Conservation (phyloP, 2,888 invertebrate genomes). For the Netelia virgata region DNA sequence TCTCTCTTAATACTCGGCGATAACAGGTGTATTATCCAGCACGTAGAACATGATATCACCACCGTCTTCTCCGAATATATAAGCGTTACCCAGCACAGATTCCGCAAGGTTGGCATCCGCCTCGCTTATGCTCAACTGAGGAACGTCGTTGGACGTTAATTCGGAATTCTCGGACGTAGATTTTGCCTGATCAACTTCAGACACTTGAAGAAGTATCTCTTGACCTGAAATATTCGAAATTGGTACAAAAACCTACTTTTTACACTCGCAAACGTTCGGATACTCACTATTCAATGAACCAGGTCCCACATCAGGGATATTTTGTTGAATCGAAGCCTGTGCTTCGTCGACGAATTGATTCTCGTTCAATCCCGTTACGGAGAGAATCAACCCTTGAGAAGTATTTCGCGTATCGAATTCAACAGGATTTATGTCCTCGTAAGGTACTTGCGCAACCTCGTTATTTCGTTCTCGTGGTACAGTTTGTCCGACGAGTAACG, state of each 20-base stretch:
- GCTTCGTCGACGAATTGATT: slow-evolving; percentile 44
- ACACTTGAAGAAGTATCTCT: slow-evolving; percentile 63
- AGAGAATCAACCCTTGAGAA: slow-evolving; percentile 37
- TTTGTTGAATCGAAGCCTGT: slow-evolving; percentile 16
- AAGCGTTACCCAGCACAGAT: slow-evolving; percentile 71
- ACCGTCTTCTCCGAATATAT: slow-evolving; percentile 72
- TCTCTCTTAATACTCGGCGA: slow-evolving; percentile 60
- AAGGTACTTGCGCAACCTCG: slow-evolving; percentile 27
- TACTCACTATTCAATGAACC: slow-evolving; percentile 59
- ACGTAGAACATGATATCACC: slow-evolving; percentile 74
- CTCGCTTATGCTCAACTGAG: slow-evolving; percentile 73
- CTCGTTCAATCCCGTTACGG: slow-evolving; percentile 18
- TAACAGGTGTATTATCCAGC: slow-evolving; percentile 68
- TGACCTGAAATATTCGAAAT: slow-evolving; percentile 32
- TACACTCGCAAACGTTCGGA: background rate
- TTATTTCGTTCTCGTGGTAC: slow-evolving; percentile 8
- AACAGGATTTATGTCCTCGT: slow-evolving; percentile 28
- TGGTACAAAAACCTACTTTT: background rate
- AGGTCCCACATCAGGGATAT: slow-evolving; percentile 23
- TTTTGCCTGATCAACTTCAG: slow-evolving; percentile 58
- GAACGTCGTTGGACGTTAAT: slow-evolving; percentile 66
- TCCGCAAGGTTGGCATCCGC: slow-evolving; percentile 69
- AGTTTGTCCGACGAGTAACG: slow-evolving; percentile 11
- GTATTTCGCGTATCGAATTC: slow-evolving; percentile 41
- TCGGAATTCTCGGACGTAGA: slow-evolving; percentile 30